phyloP scores from a whole-genome alignment of 2,113 vertebrate genomes.

The Lynx canadensis region DNA sequence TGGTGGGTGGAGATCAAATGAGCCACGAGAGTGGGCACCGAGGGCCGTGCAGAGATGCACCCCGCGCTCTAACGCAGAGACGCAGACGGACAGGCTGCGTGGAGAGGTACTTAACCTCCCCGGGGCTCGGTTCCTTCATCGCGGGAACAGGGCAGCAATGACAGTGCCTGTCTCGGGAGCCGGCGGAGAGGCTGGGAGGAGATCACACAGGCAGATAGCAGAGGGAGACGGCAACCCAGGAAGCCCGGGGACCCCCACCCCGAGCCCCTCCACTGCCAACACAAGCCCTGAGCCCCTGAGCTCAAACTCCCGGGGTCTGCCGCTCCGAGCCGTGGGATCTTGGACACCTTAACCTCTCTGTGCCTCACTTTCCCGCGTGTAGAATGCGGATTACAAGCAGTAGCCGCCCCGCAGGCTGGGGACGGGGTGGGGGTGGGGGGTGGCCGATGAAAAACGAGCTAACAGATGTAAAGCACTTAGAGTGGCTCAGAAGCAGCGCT shows the following conservation, averaged over 20 bases:
- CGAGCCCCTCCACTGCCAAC: neutral
- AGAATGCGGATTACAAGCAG: neutral
- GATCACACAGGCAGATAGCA: neutral
- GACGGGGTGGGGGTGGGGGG: too few species aligned
- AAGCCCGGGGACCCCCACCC: neutral
- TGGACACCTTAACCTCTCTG: neutral
- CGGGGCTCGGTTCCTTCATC: neutral
- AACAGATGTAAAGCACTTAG: neutral
- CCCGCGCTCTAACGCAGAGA: neutral
- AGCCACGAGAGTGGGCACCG: neutral
- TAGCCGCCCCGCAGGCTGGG: fast-evolving
- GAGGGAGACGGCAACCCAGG: neutral
- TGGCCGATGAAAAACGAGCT: neutral
- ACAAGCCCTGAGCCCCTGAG: neutral
- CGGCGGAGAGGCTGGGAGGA: neutral
- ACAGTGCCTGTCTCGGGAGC: neutral
- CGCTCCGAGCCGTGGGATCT: neutral
- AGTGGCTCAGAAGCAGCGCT: neutral
- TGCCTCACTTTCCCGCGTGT: neutral
- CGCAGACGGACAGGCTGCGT: neutral
- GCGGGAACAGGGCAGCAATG: neutral
- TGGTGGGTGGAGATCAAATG: neutral
- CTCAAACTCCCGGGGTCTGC: neutral
- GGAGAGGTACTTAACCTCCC: conserved; percentile 46
- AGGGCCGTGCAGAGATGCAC: neutral